These are phyloP conservation scores for Gadus chalcogrammus DNA, from an alignment of 2,113 vertebrate genomes.

Conservation along the genomic window DNA sequence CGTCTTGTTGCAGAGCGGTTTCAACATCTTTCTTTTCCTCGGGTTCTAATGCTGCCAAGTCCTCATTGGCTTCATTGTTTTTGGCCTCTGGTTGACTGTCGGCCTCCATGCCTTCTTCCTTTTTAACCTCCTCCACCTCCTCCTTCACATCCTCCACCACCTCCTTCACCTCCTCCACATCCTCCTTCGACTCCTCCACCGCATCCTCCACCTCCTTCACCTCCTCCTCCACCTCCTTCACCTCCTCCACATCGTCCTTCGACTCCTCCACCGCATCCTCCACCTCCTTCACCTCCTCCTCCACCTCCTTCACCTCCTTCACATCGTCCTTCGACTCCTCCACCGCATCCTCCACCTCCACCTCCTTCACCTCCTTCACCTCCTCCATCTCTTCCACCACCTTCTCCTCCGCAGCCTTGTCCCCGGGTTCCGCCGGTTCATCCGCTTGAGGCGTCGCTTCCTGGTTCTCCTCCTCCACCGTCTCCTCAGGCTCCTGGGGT, in stretches of 20 bases:
- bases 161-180: no score
- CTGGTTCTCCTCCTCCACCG: neutral
- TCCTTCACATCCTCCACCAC: neutral
- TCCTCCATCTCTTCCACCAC: conserved; percentile 18
- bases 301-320: conserved; percentile 18
- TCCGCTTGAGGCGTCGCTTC: conserved; percentile 2
- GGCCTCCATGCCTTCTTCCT: neutral
- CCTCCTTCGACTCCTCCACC: conserved; percentile 4
- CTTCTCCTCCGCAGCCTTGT: conserved; percentile 9
- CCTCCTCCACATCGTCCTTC: neutral
- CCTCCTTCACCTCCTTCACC: conserved; percentile 1
- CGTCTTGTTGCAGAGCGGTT: conserved; percentile 22
- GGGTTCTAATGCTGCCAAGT: conserved; percentile 37
- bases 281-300: conserved; percentile 15
- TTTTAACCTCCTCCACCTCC: conserved; percentile 24
- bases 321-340: no score
- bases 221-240: conserved; percentile 6
- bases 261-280: conserved; percentile 8
- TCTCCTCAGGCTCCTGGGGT: conserved; percentile 10
- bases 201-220: conserved; percentile 17
- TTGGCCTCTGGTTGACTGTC: no score
- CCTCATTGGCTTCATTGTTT: conserved; percentile 26
- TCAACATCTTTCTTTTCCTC: conserved; percentile 35
- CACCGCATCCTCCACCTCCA: neutral
- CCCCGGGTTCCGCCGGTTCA: conserved; percentile 5